Percentiles rank a stretch among this genome's conserved stretches.
Conservation (phyloP, 2,888 invertebrate species). For the Tipula lateralis region DNA sequence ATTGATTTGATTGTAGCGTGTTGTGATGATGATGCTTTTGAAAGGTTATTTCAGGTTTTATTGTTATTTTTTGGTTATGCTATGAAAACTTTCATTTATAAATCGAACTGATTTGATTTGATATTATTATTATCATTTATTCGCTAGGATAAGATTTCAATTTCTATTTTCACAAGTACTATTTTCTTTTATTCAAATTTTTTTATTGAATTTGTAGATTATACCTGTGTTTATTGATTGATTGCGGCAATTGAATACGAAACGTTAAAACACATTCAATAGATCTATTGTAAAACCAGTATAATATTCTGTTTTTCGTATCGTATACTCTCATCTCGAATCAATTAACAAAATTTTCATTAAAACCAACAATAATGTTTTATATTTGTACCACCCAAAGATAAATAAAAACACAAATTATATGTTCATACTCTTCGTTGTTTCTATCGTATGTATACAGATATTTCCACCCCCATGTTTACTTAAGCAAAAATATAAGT, state of each 20-base stretch:
- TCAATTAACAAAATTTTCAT: not conserved
- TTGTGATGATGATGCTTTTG: not conserved
- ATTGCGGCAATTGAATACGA: not conserved
- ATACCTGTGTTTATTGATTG: not conserved
- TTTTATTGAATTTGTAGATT: not conserved
- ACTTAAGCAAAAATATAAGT: not conserved
- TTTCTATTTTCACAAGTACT: not conserved
- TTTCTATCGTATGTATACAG: not conserved
- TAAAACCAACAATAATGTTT: constrained; percentile 1
- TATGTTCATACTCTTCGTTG: not conserved
- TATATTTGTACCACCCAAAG: not conserved
- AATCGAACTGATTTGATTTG: not conserved
- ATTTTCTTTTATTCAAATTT: not conserved
- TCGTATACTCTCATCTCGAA: not conserved
- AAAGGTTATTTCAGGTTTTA: not conserved
- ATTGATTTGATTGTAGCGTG: not conserved
- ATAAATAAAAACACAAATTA: not conserved
- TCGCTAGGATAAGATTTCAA: not conserved
- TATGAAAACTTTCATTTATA: not conserved
- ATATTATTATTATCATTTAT: not conserved
- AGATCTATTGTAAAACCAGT: not conserved
- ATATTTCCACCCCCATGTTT: not conserved
- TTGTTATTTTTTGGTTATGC: not conserved
- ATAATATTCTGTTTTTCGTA: not conserved
- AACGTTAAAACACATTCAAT: not conserved